Evolutionary conservation across 2,113 vertebrate genomes (phyloP).

Genomic region (Syngnathoides biaculeatus): DNA sequence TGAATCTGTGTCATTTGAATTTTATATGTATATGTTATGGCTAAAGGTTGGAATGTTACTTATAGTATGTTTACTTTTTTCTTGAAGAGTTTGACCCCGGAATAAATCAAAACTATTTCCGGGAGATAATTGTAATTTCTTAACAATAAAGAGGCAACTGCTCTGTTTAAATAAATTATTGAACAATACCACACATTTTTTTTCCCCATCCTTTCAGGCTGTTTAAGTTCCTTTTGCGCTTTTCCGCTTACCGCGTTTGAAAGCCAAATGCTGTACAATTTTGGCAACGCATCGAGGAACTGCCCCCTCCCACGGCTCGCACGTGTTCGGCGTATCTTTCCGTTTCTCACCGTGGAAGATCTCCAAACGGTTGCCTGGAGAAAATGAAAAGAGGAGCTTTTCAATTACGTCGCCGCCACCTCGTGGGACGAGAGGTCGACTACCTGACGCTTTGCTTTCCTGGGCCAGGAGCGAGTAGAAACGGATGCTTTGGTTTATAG

Average conservation of each 20-base stretch:
- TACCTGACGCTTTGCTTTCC: slow-evolving; percentile 46
- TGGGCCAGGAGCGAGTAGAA: slow-evolving; percentile 31
- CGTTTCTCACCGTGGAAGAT: slow-evolving; percentile 45
- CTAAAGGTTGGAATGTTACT: no score
- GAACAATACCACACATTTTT: no score
- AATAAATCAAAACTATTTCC: no score
- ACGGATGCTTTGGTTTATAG: slow-evolving; percentile 48
- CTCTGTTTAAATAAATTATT: no score
- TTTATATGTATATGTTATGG: no score
- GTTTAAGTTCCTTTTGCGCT: no score
- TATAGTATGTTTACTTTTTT: no score
- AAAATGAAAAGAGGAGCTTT: background rate
- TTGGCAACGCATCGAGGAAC: slow-evolving; percentile 39
- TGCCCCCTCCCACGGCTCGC: slow-evolving; percentile 54
- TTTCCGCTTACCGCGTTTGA: slow-evolving; percentile 60
- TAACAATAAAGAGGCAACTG: no score
- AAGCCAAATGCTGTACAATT: slow-evolving; percentile 48
- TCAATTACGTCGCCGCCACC: slow-evolving; percentile 20
- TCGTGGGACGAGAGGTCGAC: slow-evolving; percentile 34
- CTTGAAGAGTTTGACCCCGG: no score
- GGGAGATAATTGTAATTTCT: no score
- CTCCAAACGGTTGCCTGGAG: slow-evolving; percentile 58
- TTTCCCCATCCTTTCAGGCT: no score
- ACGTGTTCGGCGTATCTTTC: slow-evolving; percentile 24
- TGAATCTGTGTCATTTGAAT: no score